Evolutionary conservation across 2,113 vertebrate species (phyloP), one percentile per base, ranked within the genome.

Genomic region (Labrus mixtus): DNA sequence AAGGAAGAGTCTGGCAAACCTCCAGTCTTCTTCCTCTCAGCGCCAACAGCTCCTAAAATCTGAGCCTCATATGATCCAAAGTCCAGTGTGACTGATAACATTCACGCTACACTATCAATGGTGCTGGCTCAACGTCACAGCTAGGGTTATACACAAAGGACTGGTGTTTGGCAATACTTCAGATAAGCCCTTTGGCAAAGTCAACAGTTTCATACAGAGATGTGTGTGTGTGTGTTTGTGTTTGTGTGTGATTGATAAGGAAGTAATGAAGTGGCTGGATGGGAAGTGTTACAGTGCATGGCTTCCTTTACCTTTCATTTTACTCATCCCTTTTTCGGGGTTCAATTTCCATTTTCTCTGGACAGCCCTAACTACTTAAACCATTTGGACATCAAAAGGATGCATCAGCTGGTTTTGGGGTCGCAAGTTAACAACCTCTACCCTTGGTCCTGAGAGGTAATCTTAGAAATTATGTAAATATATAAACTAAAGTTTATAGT

Each of bases 101-200:
- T 87, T 92, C 64, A 87, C 71, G 61, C 65, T 60, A 72, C 60
- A 85, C 19, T 63, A 85, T 88, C 77, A 54, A 56, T 69, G 60
- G 46, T 29, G 46, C 71, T 64, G 76, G 80, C 68, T 77, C 68
- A 66, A 15, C 62, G 76, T 83, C 67, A 41, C 66, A 51, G 53
- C 60, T 17, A 63, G 51, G 51, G 53, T 36, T 60, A 15, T n/a
- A 57, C 66, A 83, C 50, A 85, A 62, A 77, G 65, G 46, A 22
- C 51, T 37, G 63, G 63, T 78, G 81, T 81, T 85, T 86, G 82
- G 81, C 73, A 79, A 73, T 61, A 48, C 66, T 56, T 83, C 83
- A 88, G 77, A 90, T 89, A 82, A 91, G 85, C 83, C 29, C 73
- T 81, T 80, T 55, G 89, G 79, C 73, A 89, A 84, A 85, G 78